Percentiles rank a stretch among this genome's conserved stretches.
Evolutionary conservation across 2,797 vertebrate genomes (phyloP).

Genomic region (Tapirus indicus): DNA sequence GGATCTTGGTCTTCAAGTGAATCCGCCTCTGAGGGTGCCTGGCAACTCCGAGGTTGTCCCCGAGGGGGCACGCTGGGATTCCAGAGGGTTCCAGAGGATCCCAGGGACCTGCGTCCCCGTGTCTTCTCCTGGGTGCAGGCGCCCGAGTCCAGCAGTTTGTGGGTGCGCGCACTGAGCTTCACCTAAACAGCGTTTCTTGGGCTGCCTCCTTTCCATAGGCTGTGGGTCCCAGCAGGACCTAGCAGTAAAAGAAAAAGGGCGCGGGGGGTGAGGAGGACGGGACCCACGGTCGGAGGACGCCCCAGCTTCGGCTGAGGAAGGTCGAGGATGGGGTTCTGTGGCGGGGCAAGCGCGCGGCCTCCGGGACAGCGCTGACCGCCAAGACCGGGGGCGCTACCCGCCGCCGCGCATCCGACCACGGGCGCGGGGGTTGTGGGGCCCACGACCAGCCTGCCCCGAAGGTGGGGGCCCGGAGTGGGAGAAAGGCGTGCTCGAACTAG

Average conservation of each 20-base stretch:
- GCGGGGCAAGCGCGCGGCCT: background rate
- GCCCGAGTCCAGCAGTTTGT: background rate
- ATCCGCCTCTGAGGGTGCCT: no score
- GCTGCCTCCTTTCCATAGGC: background rate
- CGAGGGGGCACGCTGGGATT: background rate
- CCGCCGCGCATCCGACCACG: background rate
- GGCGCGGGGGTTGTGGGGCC: background rate
- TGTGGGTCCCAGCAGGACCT: background rate
- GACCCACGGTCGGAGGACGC: background rate
- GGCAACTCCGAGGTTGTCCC: background rate
- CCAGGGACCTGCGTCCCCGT: rapidly evolving
- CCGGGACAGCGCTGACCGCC: no score
- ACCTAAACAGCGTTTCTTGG: background rate
- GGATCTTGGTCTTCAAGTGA: background rate
- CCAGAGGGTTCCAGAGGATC: background rate
- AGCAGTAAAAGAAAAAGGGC: background rate
- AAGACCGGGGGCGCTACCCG: background rate
- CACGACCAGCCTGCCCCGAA: background rate
- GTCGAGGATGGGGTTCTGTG: background rate
- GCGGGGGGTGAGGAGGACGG: background rate
- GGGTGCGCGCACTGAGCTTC: background rate
- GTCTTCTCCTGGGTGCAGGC: rapidly evolving
- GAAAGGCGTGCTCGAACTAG: background rate
- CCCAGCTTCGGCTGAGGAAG: background rate
- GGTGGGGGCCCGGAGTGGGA: background rate